Conservation (phyloP, 2,113 vertebrate genomes). For the Macaca mulatta region DNA sequence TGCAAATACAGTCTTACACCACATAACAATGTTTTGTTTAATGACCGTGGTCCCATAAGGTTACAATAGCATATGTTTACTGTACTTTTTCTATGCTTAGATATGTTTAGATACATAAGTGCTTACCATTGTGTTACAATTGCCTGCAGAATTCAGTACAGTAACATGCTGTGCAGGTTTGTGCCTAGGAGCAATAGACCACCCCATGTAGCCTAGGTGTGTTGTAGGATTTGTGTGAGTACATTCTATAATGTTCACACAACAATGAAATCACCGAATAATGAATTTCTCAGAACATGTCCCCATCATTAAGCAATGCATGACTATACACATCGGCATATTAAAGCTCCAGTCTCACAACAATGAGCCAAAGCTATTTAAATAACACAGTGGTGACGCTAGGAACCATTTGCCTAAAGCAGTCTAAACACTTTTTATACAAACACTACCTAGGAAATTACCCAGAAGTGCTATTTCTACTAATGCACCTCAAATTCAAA, state of each 20-base stretch:
- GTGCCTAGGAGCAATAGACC: background rate
- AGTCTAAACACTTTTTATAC: background rate
- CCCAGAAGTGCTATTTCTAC: background rate
- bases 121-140: background rate
- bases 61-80: background rate
- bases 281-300: background rate
- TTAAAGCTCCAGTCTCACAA: background rate
- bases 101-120: background rate
- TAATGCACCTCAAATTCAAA: background rate
- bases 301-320: background rate
- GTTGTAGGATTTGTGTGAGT: background rate
- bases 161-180: background rate
- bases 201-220: background rate
- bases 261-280: background rate
- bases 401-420: background rate
- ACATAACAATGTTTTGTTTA: background rate
- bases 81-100: background rate
- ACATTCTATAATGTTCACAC: background rate
- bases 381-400: background rate
- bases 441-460: slow-evolving; percentile 6
- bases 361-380: background rate
- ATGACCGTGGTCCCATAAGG: background rate
- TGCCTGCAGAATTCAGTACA: background rate
- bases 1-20: background rate
- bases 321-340: background rate